Conservation (phyloP, 2,888 invertebrate species). For the Polyommatus icarus region DNA sequence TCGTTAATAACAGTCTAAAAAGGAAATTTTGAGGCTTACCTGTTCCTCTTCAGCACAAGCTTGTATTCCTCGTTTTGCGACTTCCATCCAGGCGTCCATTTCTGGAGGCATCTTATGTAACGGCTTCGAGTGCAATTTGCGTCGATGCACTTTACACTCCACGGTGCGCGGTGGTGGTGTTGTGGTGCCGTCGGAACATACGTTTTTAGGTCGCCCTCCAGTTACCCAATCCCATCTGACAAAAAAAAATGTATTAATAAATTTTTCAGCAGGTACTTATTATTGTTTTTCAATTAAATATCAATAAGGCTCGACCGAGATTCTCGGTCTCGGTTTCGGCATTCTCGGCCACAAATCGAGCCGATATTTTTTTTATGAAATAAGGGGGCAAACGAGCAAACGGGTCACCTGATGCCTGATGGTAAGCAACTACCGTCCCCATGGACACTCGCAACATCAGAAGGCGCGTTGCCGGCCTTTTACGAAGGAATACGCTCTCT, state of each 20-base stretch:
- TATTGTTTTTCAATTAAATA: no score
- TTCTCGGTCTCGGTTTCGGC: no score
- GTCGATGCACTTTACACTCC: constrained; percentile 79
- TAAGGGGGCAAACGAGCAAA: no score
- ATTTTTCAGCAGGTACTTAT: not conserved
- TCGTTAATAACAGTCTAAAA: no score
- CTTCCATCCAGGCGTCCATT: constrained; percentile 84
- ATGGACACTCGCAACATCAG: no score
- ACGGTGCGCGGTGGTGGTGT: constrained; percentile 55
- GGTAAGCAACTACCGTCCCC: no score
- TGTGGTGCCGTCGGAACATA: constrained; percentile 44
- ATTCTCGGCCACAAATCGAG: no score
- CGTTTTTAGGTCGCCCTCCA: constrained; percentile 75
- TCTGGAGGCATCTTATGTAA: constrained; percentile 83
- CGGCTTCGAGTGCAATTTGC: constrained; percentile 86
- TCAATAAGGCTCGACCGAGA: no score
- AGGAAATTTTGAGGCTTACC: constrained; percentile 51
- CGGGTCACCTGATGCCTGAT: no score
- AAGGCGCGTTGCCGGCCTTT: no score
- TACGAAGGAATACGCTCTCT: no score
- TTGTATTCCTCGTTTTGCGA: constrained; percentile 82
- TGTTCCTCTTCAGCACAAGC: constrained; percentile 82
- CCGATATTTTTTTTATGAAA: no score
- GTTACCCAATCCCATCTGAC: constrained; percentile 95
- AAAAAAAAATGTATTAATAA: constrained; percentile 1